Conservation (phyloP, 53 echinoderm and acorn worm species). For the Mesocentrotus franciscanus region DNA sequence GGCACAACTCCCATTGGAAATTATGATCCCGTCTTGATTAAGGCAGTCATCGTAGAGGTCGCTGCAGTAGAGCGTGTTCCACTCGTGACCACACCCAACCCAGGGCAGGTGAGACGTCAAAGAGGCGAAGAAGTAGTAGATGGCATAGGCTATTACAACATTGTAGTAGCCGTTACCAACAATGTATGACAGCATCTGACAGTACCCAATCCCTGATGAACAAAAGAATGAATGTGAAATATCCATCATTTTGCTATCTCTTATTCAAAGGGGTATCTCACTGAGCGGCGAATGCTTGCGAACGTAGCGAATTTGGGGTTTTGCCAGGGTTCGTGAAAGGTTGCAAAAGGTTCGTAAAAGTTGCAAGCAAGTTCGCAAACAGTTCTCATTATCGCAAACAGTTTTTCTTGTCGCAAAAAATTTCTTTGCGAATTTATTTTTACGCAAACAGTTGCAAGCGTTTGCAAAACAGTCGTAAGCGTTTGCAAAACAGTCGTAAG, state of each 20-base stretch:
- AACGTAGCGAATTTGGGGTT: too few relatives aligned
- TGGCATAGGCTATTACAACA: slow-evolving; percentile 65
- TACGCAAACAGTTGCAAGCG: too few relatives aligned
- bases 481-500: too few relatives aligned
- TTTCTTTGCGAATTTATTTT: too few relatives aligned
- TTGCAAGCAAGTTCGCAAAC: too few relatives aligned
- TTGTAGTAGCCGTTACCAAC: slow-evolving; percentile 60
- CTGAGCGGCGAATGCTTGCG: too few relatives aligned
- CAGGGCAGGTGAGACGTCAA: slow-evolving; percentile 64
- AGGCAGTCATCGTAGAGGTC: slow-evolving; percentile 63
- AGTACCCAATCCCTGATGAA: slow-evolving; percentile 53
- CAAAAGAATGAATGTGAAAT: not conserved
- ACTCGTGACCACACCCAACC: slow-evolving; percentile 65
- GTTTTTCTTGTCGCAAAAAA: too few relatives aligned
- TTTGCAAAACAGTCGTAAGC: too few relatives aligned
- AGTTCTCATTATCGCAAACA: too few relatives aligned
- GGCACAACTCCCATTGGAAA: slow-evolving; percentile 55
- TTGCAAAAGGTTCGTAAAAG: too few relatives aligned
- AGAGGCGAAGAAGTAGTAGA: slow-evolving; percentile 75
- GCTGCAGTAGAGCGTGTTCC: slow-evolving; percentile 73
- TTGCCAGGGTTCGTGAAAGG: too few relatives aligned
- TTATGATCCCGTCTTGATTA: slow-evolving; percentile 35
- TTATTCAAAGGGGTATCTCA: too few relatives aligned
- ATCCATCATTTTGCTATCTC: not conserved
- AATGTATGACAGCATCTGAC: slow-evolving; percentile 47